A percentile compares a stretch with the other conserved stretches of the same genome.
These are phyloP conservation scores for Strigamia maritima DNA, from an alignment of 2,888 invertebrate species.

Conservation along the genomic window DNA sequence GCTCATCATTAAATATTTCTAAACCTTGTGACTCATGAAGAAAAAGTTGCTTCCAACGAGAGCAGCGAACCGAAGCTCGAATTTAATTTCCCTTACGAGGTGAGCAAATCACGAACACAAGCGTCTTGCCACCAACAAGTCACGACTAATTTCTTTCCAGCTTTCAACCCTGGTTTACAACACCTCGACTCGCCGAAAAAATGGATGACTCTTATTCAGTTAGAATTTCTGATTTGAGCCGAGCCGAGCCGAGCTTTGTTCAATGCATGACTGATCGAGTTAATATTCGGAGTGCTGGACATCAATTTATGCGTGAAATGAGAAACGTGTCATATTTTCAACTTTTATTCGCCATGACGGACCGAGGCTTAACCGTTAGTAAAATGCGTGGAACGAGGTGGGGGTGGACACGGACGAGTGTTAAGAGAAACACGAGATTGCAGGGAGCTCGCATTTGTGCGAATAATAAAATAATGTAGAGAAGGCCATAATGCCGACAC, in stretches of 20 bases:
- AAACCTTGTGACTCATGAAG: not conserved
- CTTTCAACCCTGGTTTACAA: not conserved
- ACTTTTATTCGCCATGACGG: constrained; percentile 13
- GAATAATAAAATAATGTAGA: constrained; percentile 25
- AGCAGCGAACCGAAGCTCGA: not conserved
- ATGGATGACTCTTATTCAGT: not conserved
- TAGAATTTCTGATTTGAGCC: not conserved
- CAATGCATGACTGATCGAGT: constrained; percentile 18
- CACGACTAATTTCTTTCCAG: not conserved
- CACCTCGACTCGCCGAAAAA: not conserved
- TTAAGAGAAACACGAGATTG: constrained; percentile 31
- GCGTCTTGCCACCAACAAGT: not conserved
- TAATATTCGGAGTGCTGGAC: constrained; percentile 16
- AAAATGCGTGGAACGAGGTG: constrained; percentile 5
- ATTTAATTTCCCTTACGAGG: constrained; percentile 13
- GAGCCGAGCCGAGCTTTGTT: not conserved
- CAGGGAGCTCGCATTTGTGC: not conserved
- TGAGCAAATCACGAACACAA: not conserved
- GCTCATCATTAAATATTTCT: constrained; percentile 21
- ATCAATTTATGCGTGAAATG: constrained; percentile 28
- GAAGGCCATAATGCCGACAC: not conserved
- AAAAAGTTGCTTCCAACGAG: not conserved
- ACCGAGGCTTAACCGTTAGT: not conserved
- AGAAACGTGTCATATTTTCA: constrained; percentile 24
- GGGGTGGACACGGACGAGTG: constrained; percentile 12